A percentile compares a stretch with the other conserved stretches of the same genome.
Conservation (phyloP, 2,113 vertebrate species). For the Corythaeola cristata region DNA sequence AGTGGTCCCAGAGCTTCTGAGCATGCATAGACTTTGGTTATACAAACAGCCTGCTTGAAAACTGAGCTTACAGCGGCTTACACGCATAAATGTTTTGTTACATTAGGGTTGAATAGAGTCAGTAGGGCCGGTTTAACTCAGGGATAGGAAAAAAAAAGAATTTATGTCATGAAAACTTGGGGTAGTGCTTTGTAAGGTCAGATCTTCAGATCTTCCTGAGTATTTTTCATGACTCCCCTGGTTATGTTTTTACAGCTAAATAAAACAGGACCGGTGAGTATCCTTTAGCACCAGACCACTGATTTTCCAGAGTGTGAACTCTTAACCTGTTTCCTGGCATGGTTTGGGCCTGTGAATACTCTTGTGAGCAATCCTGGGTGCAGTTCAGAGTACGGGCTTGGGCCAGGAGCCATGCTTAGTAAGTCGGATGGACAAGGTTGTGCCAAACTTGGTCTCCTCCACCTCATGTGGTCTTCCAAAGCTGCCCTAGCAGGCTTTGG, state of each 20-base stretch:
- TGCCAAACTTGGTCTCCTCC: rapidly evolving
- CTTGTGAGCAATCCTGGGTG: neutral
- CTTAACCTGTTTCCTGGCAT: neutral
- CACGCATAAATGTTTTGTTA: neutral
- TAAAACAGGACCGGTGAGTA: neutral
- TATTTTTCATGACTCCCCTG: neutral
- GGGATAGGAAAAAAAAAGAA: neutral
- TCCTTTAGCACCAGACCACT: neutral
- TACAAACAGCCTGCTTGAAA: neutral
- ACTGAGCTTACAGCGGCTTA: neutral
- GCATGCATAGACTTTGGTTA: neutral
- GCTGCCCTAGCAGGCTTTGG: neutral
- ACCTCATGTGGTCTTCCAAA: neutral
- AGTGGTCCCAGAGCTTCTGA: neutral
- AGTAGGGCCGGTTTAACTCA: neutral
- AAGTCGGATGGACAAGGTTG: neutral
- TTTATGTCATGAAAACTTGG: neutral
- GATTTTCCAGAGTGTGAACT: neutral
- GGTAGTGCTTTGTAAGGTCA: neutral
- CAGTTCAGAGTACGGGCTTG: neutral
- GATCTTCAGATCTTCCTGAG: neutral
- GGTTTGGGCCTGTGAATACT: neutral
- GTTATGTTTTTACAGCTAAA: neutral
- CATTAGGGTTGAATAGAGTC: neutral
- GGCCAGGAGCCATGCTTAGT: neutral